Evolutionary conservation across 1,140 invertebrate species (phyloP), one percentile per base, ranked within the genome.

Genomic region (Gonatopus flavifemur): DNA sequence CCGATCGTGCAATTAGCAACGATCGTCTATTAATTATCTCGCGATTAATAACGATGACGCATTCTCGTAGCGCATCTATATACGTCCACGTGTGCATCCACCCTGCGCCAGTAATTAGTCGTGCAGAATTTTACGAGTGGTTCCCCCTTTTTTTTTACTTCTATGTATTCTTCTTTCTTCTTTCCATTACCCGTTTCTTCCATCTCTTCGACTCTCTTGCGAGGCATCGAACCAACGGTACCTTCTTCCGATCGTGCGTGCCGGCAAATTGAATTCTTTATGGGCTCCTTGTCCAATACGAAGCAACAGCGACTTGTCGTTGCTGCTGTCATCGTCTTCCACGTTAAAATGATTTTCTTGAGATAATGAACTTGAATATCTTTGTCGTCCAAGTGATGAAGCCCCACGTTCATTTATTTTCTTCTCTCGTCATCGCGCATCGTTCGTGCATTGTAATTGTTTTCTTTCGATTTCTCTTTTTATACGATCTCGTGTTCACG

Each of bases 21-120:
- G 49, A 62, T 63, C 59, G 49, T 49, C 56, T 56, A 63, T 63
- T 59, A 62, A 62, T 61, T 62, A 62, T 57, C 31, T 37, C 41
- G 37, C 60, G 60, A 57, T 57, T 58, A 63, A 59, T 56, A 24
- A 22, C 36, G 46, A 55, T 53, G 50, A 60, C 56, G 36, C 44
- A 35, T 20, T 25, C 37, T 19, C 25, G 50, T n/a, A n/a, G n/a
- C n/a, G n/a, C n/a, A n/a, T n/a, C n/a, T n/a, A n/a, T n/a, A n/a
- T n/a, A n/a, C 36, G 47, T 57, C 49, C 49, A 52, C 57, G 47
- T n/a, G n/a, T 37, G 41, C 31, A 21, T 37, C 49, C 53, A 32
- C 8, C 39, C 24, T 16, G 13, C 35, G 15, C 49, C 31, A 32
- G 38, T 51, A 59, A 67, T 64, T 64, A 66, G 42, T 42, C 28